Evolutionary conservation across 2,888 invertebrate species (phyloP).

Genomic region (Arctia plantaginis): DNA sequence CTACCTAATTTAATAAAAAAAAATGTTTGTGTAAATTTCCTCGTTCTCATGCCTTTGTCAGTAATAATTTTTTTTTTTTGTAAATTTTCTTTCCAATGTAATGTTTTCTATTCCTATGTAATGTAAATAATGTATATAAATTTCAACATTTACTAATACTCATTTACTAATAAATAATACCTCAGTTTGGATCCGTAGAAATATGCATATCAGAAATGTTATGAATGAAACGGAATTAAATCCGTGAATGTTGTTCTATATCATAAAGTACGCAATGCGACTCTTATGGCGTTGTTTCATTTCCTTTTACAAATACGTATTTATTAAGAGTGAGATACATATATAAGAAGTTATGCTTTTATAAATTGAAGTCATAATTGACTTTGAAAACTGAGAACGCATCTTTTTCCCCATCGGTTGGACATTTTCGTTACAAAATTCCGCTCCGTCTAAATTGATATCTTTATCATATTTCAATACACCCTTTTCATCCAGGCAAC

Average conservation of each 20-base stretch:
- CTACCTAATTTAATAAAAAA: no score
- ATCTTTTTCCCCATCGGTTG: background rate
- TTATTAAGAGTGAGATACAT: no score
- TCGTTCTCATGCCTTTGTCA: no score
- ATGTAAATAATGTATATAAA: no score
- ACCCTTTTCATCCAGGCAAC: constrained; percentile 2
- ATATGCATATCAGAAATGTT: background rate
- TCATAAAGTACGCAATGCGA: background rate
- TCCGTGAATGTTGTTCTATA: background rate
- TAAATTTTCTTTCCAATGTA: no score
- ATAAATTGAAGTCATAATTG: background rate
- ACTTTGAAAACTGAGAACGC: background rate
- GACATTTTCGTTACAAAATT: constrained; percentile 8
- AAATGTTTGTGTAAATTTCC: no score
- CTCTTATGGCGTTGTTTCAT: background rate
- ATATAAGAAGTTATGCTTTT: background rate
- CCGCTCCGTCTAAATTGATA: constrained; percentile 16
- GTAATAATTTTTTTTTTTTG: no score
- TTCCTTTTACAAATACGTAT: no score
- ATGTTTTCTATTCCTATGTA: no score
- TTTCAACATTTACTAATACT: no score
- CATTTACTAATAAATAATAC: no score
- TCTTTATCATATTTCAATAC: constrained; percentile 24
- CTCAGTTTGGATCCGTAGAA: background rate
- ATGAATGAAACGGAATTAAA: background rate